A percentile compares a stretch with the other conserved stretches of the same genome.
These are phyloP conservation scores for Porphyrio hochstetteri DNA, from an alignment of 2,113 vertebrate genomes.

Conservation along the genomic window DNA sequence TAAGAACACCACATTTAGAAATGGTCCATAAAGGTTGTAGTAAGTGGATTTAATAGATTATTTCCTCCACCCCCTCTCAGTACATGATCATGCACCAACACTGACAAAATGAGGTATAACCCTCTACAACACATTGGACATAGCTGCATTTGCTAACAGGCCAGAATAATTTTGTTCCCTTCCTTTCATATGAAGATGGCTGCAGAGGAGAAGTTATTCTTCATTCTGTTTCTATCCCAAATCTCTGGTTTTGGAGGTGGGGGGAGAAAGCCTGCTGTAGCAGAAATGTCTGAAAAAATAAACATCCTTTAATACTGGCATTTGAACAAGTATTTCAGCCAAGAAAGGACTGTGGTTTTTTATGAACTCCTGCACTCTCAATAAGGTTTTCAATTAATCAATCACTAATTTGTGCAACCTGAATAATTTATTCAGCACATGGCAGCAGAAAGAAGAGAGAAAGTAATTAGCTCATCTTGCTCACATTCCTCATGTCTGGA, in stretches of 20 bases:
- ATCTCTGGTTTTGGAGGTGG: neutral
- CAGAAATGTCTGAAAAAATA: neutral
- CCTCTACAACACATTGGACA: neutral
- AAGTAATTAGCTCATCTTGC: neutral
- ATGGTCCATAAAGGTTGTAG: neutral
- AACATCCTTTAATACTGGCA: neutral
- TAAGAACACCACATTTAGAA: neutral
- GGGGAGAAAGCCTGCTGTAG: neutral
- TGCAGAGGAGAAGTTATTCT: neutral
- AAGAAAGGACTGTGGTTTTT: neutral
- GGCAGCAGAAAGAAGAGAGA: neutral
- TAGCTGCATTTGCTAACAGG: neutral
- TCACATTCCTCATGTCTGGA: neutral
- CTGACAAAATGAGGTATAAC: neutral
- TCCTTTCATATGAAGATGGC: neutral
- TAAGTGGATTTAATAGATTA: neutral
- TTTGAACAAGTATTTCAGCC: neutral
- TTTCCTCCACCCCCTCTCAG: rapidly evolving
- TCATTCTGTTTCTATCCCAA: neutral
- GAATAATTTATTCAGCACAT: neutral
- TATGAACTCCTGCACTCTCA: neutral
- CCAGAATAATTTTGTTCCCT: neutral
- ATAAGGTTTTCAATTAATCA: neutral
- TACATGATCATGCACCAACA: neutral
- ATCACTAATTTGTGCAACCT: neutral